phyloP scores from a whole-genome alignment of 2,888 invertebrate species.

The Onchidella celtica region DNA sequence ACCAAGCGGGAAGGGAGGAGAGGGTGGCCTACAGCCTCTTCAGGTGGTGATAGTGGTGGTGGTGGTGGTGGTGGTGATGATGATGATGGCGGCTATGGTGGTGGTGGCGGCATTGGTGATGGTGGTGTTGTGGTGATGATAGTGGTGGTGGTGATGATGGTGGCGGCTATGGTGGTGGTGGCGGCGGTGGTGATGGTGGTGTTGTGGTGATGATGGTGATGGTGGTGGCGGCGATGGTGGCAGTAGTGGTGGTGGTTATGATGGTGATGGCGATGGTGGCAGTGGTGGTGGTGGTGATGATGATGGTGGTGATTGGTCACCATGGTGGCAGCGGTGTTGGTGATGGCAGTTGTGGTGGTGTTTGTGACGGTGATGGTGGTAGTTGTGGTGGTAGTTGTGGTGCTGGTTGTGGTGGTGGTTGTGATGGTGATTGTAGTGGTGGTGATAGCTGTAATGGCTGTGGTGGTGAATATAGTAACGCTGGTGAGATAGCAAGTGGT shows the following conservation, averaged over 20 bases:
- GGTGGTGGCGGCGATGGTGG: conserved; percentile 2
- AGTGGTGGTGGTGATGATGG: background rate
- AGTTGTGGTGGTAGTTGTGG: conserved; percentile 1
- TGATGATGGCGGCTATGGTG: conserved; percentile 10
- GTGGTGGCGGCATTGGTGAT: background rate
- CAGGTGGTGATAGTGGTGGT: background rate
- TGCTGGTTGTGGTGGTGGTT: background rate
- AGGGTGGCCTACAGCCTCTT: no score
- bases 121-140: conserved; percentile 8
- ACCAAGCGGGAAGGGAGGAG: no score
- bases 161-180: conserved; percentile 11
- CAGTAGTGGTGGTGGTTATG: background rate
- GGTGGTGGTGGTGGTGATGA: background rate
- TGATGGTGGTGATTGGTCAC: background rate
- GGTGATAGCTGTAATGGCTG: no score
- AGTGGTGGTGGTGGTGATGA: conserved; percentile 19
- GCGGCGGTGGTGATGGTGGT: conserved; percentile 12
- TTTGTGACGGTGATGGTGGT: conserved; percentile 6
- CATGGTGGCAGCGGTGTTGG: background rate
- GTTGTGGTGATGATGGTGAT: background rate
- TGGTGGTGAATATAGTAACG: no score
- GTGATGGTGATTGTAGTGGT: conserved; percentile 16
- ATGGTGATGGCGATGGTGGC: conserved; percentile 18
- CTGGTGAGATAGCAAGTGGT: background rate
- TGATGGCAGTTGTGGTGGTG: conserved; percentile 13